Percentiles rank a stretch among this genome's conserved stretches.
Evolutionary conservation across 2,888 invertebrate genomes (phyloP).

Genomic region (Catocala nupta): DNA sequence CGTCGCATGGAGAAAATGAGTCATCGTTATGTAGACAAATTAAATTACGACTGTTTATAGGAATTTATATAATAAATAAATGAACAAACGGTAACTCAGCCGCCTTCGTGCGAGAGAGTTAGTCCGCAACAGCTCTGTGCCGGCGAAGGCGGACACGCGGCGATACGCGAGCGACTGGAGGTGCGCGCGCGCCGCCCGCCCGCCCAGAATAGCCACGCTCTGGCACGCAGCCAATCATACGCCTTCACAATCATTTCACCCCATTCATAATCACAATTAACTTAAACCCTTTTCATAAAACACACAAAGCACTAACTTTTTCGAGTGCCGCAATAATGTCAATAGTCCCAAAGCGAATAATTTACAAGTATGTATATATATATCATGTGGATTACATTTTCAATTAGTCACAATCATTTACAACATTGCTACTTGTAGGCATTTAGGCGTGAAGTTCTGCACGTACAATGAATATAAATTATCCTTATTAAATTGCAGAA

Average conservation of each 20-base stretch:
- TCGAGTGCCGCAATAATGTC: not conserved
- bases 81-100: constrained; percentile 32
- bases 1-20: constrained; percentile 1
- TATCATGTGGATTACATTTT: constrained; percentile 4
- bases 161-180: constrained; percentile 68
- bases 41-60: constrained; percentile 2
- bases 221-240: constrained; percentile 77
- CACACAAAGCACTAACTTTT: constrained; percentile 1
- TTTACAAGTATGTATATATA: no score
- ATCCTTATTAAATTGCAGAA: constrained; percentile 13
- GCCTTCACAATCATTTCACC: constrained; percentile 63
- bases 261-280: constrained; percentile 73
- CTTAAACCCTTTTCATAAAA: constrained; percentile 20
- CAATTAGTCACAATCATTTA: constrained; percentile 30
- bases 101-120: constrained; percentile 37
- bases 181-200: constrained; percentile 77
- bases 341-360: constrained; percentile 5
- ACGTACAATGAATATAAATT: constrained; percentile 11
- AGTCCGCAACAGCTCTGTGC: constrained; percentile 37
- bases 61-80: constrained; percentile 22
- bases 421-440: constrained; percentile 15
- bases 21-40: not conserved
- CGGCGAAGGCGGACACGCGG: constrained; percentile 64
- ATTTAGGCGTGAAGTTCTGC: constrained; percentile 21
- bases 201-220: constrained; percentile 75